phyloP scores from a whole-genome alignment of 2,888 invertebrate species.

The Odontocerum albicorne region DNA sequence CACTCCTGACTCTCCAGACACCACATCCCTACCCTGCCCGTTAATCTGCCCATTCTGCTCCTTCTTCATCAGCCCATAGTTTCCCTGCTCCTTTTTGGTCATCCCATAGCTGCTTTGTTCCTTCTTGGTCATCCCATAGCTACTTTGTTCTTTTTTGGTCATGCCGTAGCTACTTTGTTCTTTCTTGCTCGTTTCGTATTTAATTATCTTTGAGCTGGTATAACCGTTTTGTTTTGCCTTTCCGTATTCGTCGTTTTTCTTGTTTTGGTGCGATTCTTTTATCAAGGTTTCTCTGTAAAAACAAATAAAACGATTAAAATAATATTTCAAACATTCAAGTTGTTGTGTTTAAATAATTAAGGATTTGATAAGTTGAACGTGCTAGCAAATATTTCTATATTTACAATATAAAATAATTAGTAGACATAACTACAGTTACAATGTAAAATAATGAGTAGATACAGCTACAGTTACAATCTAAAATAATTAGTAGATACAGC shows the following conservation, averaged over 20 bases:
- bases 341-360: too few relatives aligned
- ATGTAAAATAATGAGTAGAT: too few relatives aligned
- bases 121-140: not conserved
- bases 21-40: slow-evolving; percentile 45
- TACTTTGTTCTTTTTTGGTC: not conserved
- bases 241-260: slow-evolving; percentile 46
- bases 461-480: too few relatives aligned
- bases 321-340: too few relatives aligned
- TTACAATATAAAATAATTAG: too few relatives aligned
- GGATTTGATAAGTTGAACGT: too few relatives aligned
- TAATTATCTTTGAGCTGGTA: not conserved
- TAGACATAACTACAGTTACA: too few relatives aligned
- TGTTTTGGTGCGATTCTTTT: slow-evolving; percentile 40
- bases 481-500: too few relatives aligned
- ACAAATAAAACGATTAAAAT: not conserved
- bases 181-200: slow-evolving; percentile 3
- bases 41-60: not conserved
- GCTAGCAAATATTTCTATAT: too few relatives aligned
- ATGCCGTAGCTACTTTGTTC: slow-evolving; percentile 1
- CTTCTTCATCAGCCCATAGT: slow-evolving; percentile 3
- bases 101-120: not conserved
- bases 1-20: slow-evolving; percentile 37
- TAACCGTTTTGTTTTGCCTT: slow-evolving; percentile 43
- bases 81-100: slow-evolving; percentile 9
- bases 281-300: slow-evolving; percentile 37